phyloP scores from a whole-genome alignment of 1,140 invertebrate species.

The Anastrepha ludens region DNA sequence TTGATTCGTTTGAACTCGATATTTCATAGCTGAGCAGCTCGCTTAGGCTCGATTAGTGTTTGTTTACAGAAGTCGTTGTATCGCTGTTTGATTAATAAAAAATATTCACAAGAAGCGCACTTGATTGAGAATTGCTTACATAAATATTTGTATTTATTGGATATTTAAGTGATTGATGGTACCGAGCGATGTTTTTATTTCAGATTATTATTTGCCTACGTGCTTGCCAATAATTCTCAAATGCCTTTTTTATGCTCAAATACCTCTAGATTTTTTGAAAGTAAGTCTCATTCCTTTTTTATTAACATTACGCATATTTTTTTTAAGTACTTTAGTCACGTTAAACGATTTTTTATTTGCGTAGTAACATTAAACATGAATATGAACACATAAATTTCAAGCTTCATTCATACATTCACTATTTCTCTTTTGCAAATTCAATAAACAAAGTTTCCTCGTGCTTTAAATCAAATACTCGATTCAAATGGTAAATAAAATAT shows the following conservation, averaged over 20 bases:
- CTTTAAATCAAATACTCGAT: too few species aligned
- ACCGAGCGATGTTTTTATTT: neutral
- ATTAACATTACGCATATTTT: neutral
- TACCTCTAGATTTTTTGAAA: neutral
- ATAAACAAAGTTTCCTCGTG: too few species aligned
- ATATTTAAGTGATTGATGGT: neutral
- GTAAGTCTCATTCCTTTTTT: neutral
- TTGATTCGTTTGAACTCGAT: neutral
- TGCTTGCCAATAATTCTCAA: neutral
- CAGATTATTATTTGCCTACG: neutral
- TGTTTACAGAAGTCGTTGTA: neutral
- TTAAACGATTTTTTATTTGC: neutral
- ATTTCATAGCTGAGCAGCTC: neutral
- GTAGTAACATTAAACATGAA: neutral
- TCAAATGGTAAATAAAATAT: too few species aligned
- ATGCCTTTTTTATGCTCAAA: neutral
- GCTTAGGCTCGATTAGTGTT: neutral
- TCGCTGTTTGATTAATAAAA: conserved; percentile 6
- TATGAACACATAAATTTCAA: too few species aligned
- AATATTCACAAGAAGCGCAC: neutral
- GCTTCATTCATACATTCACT: too few species aligned
- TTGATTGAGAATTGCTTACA: neutral
- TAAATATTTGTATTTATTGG: neutral
- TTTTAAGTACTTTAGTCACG: neutral
- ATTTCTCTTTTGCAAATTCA: too few species aligned